Evolutionary conservation across 2,888 invertebrate species (phyloP).

Genomic region (Tenthredo scrophulariae): DNA sequence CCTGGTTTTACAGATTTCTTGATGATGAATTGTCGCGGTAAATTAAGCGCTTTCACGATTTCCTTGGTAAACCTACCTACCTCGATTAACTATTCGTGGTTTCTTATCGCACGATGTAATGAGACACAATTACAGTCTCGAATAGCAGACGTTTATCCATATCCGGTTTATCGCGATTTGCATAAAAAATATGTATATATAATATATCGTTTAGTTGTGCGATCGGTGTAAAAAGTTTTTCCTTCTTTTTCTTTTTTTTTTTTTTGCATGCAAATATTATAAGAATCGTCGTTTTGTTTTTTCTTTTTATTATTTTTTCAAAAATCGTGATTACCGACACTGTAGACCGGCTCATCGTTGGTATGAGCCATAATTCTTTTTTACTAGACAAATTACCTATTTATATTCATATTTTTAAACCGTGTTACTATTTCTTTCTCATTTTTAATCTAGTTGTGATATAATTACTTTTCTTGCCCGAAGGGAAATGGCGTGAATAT

Average conservation of each 20-base stretch:
- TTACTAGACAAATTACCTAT: background rate
- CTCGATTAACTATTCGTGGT: background rate
- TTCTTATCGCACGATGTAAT: background rate
- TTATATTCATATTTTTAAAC: conserved; percentile 1
- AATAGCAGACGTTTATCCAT: background rate
- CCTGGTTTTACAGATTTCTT: conserved; percentile 3
- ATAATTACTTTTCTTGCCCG: background rate
- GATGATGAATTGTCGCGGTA: conserved; percentile 3
- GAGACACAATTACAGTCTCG: background rate
- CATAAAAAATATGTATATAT: background rate
- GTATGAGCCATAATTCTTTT: background rate
- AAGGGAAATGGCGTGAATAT: background rate
- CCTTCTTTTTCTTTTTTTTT: too few relatives aligned
- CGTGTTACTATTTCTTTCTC: background rate
- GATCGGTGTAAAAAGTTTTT: too few relatives aligned
- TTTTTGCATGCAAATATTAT: too few relatives aligned
- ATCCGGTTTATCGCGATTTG: background rate
- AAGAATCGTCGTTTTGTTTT: too few relatives aligned
- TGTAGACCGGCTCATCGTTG: background rate
- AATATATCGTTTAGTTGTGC: too few relatives aligned
- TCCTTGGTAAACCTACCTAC: background rate
- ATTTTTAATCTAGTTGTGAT: background rate
- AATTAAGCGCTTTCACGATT: background rate
- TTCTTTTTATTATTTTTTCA: background rate
- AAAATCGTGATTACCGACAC: background rate